Evolutionary conservation across 2,888 invertebrate genomes (phyloP).

Genomic region (Eristalis intricaria): DNA sequence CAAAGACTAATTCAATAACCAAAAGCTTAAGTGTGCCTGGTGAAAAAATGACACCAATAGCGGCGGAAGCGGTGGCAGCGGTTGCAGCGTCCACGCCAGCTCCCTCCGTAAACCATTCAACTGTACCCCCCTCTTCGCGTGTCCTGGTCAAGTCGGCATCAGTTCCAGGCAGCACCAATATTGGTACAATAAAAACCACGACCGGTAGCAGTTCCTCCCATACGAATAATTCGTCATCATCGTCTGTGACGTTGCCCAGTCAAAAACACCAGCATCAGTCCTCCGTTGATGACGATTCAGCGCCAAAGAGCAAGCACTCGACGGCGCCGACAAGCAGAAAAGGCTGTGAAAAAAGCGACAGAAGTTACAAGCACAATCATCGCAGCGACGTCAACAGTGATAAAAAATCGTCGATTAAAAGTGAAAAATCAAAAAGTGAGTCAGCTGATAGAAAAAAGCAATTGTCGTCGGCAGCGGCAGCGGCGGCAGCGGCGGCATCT

Average conservation of each 20-base stretch:
- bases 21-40: conserved; percentile 80
- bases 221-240: conserved; percentile 55
- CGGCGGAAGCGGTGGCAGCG: conserved; percentile 45
- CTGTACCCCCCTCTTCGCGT: conserved; percentile 59
- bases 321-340: conserved; percentile 59
- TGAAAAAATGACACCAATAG: conserved; percentile 70
- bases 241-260: conserved; percentile 45
- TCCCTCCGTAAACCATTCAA: conserved; percentile 31
- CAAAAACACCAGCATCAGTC: conserved; percentile 58
- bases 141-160: conserved; percentile 79
- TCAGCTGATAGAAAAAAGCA: conserved; percentile 76
- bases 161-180: conserved; percentile 80
- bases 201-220: conserved; percentile 78
- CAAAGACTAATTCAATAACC: conserved; percentile 77
- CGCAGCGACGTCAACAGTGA: conserved; percentile 74
- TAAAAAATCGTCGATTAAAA: conserved; percentile 75
- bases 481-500: conserved; percentile 57
- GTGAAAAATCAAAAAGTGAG: conserved; percentile 72
- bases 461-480: conserved; percentile 69
- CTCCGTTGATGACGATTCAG: conserved; percentile 46
- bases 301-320: conserved; percentile 69
- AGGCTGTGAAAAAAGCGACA: conserved; percentile 75
- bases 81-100: conserved; percentile 41
- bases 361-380: conserved; percentile 78
- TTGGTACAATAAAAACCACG: conserved; percentile 78